These are phyloP conservation scores for Spilogale gracilis DNA, from an alignment of 2,113 vertebrate genomes.

Conservation along the genomic window DNA sequence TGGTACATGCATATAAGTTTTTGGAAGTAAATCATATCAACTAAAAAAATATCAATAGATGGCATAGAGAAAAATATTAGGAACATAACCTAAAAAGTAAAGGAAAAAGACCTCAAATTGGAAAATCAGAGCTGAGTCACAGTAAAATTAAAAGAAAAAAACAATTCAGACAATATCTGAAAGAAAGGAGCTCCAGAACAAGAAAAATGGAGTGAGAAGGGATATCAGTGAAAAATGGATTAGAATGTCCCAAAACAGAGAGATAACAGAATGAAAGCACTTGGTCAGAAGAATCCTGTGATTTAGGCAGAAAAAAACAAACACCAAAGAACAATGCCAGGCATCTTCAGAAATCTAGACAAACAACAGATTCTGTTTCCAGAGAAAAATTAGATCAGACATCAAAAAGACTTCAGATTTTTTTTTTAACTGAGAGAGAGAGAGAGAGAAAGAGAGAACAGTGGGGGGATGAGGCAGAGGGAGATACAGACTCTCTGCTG, in stretches of 20 bases:
- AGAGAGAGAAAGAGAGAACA: too few species aligned
- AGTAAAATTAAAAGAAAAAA: not conserved
- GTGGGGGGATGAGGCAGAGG: too few species aligned
- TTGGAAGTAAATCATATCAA: not conserved
- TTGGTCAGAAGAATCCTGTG: not conserved
- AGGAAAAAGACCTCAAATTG: not conserved
- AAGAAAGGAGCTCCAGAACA: not conserved
- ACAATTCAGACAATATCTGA: not conserved
- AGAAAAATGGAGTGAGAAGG: not conserved
- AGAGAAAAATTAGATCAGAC: not conserved
- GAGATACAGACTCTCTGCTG: too few species aligned
- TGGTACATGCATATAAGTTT: not conserved
- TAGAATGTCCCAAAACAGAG: not conserved
- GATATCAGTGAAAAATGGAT: not conserved
- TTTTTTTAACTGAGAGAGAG: too few species aligned
- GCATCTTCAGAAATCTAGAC: not conserved
- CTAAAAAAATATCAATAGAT: not conserved
- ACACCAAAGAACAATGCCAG: not conserved
- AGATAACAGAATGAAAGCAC: not conserved
- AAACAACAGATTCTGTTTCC: not conserved
- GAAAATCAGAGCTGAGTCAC: not conserved
- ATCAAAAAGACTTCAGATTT: not conserved
- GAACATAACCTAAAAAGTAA: not conserved
- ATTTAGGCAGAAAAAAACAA: not conserved
- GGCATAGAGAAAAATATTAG: not conserved